These are phyloP conservation scores for Lagopus leucura DNA, from an alignment of 2,113 vertebrate species.

Conservation along the genomic window DNA sequence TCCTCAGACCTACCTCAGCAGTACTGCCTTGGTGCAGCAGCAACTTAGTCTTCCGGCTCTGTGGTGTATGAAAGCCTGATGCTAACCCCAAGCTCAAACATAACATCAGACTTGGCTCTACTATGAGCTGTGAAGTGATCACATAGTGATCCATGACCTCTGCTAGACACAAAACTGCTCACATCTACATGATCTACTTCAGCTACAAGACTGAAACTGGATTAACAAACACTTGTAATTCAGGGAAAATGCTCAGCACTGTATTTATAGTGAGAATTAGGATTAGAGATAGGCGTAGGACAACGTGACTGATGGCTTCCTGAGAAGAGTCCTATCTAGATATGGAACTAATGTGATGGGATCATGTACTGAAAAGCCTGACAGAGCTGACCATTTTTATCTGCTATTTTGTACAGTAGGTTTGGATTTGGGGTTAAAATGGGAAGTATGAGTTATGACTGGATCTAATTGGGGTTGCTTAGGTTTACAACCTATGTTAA, in stretches of 20 bases:
- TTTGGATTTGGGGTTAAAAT: neutral
- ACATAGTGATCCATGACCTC: neutral
- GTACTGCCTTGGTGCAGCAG: neutral
- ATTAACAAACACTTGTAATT: neutral
- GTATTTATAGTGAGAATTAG: neutral
- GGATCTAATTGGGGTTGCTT: neutral
- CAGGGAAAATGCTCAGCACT: neutral
- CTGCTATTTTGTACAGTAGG: neutral
- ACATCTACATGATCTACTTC: neutral
- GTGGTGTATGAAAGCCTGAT: neutral
- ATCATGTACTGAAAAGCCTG: neutral
- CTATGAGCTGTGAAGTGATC: neutral
- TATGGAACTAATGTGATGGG: neutral
- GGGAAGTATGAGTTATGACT: neutral
- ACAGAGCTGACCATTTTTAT: accelerated
- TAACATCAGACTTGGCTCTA: neutral
- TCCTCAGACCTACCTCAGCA: neutral
- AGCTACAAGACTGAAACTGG: neutral
- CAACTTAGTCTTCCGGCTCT: neutral
- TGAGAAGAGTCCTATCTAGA: neutral
- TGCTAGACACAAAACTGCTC: neutral
- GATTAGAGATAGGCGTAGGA: neutral
- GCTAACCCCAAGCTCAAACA: neutral
- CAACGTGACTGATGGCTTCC: neutral
- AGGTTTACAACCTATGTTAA: neutral